A percentile compares a stretch with the other conserved stretches of the same genome.
Conservation (phyloP, 2,113 vertebrate genomes). For the Urocitellus parryii region DNA sequence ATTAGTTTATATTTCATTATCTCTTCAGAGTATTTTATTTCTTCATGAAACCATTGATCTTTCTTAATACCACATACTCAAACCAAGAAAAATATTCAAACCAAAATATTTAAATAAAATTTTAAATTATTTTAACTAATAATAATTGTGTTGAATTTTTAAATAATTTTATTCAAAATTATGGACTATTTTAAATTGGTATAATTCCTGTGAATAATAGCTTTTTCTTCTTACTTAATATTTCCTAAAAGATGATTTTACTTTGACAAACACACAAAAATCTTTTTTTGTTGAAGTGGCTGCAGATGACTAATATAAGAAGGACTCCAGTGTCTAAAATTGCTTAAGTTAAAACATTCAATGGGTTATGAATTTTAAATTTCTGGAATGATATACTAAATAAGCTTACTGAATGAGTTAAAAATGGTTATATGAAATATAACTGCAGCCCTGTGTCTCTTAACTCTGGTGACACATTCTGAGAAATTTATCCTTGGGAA, state of each 20-base stretch:
- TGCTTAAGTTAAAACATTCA: neutral
- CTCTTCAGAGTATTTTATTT: slow-evolving; percentile 14
- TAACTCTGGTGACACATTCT: neutral
- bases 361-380: neutral
- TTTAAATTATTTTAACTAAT: neutral
- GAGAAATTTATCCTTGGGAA: neutral
- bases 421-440: neutral
- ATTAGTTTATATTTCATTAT: neutral
- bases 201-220: neutral
- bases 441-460: neutral
- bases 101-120: neutral
- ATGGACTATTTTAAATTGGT: neutral
- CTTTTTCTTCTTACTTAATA: neutral
- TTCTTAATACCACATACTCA: neutral
- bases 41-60: neutral
- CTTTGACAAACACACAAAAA: neutral
- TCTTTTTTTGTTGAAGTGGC: neutral
- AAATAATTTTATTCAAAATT: no score
- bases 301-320: neutral
- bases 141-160: no score
- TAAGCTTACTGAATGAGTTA: neutral
- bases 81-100: no score
- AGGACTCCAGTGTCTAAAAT: neutral
- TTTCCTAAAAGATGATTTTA: slow-evolving; percentile 40
- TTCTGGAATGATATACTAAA: neutral